Conservation (phyloP, 2,888 invertebrate genomes). For the Maniola hyperantus region DNA sequence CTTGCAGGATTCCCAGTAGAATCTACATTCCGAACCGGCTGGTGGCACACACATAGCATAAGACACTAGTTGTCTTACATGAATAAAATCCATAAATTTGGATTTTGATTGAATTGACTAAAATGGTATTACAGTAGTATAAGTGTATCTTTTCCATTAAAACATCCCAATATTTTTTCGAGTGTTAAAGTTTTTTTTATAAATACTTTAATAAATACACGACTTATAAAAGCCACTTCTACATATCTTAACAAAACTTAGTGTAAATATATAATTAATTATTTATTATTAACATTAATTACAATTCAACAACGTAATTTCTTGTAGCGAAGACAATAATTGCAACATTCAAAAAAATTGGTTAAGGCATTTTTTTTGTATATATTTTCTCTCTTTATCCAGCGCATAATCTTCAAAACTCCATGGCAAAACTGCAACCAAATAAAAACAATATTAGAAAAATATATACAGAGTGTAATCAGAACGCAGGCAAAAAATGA, state of each 20-base stretch:
- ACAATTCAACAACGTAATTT: conserved; percentile 32
- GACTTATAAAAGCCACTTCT: conserved; percentile 16
- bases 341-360: conserved; percentile 36
- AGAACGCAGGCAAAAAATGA: too few species aligned
- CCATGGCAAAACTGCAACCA: conserved; percentile 13
- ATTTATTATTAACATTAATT: conserved; percentile 18
- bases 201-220: conserved; percentile 26
- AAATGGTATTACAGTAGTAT: too few species aligned
- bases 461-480: too few species aligned
- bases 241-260: conserved; percentile 38
- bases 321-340: conserved; percentile 34
- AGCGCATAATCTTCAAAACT: neutral
- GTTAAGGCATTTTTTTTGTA: conserved; percentile 35
- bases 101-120: too few species aligned
- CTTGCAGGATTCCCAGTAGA: too few species aligned
- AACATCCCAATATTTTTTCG: neutral
- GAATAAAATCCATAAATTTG: too few species aligned
- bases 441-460: neutral
- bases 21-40: too few species aligned
- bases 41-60: too few species aligned
- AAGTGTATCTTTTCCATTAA: neutral
- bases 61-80: too few species aligned
- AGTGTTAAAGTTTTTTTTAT: conserved; percentile 5
- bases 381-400: conserved; percentile 22
- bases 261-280: conserved; percentile 31